Percentiles rank a stretch among this genome's conserved stretches.
phyloP scores from a whole-genome alignment of 2,888 invertebrate genomes.

The Sylvicola fuscatus region DNA sequence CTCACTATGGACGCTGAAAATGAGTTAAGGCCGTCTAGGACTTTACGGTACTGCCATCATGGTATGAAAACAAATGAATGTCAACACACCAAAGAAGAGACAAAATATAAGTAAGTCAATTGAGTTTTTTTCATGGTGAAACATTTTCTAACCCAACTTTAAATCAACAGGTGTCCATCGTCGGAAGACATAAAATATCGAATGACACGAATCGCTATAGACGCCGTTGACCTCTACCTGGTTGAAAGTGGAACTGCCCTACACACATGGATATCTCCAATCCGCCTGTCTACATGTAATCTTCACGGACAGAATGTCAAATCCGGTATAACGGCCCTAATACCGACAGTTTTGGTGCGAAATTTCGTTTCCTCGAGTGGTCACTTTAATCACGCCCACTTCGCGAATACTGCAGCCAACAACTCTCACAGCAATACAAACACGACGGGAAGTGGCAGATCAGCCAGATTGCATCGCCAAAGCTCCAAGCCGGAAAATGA shows the following conservation, averaged over 20 bases:
- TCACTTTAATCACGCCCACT: slow-evolving; percentile 17
- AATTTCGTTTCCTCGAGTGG: slow-evolving; percentile 41
- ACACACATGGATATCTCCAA: slow-evolving; percentile 69
- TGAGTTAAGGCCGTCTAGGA: slow-evolving; percentile 61
- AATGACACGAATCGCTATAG: slow-evolving; percentile 74
- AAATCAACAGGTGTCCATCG: slow-evolving; percentile 38
- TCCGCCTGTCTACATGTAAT: slow-evolving; percentile 79
- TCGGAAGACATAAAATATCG: slow-evolving; percentile 79
- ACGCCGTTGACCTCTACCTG: slow-evolving; percentile 75
- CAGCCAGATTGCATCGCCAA: slow-evolving; percentile 11
- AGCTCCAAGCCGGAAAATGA: slow-evolving; percentile 10
- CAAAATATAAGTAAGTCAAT: slow-evolving; percentile 34
- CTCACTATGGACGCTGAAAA: slow-evolving; percentile 80
- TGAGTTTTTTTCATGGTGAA: neutral
- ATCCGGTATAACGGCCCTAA: slow-evolving; percentile 67
- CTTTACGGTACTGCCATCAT: slow-evolving; percentile 59
- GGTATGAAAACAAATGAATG: slow-evolving; percentile 49
- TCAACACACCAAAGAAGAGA: slow-evolving; percentile 42
- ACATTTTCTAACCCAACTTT: neutral
- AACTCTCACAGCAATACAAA: slow-evolving; percentile 41
- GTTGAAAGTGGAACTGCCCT: slow-evolving; percentile 77
- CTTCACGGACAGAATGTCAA: slow-evolving; percentile 85
- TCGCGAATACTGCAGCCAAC: slow-evolving; percentile 13
- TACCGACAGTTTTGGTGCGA: slow-evolving; percentile 49
- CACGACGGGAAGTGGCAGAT: slow-evolving; percentile 32